These are phyloP conservation scores for Ceriagrion tenellum DNA, from an alignment of 2,888 invertebrate species.

Conservation along the genomic window DNA sequence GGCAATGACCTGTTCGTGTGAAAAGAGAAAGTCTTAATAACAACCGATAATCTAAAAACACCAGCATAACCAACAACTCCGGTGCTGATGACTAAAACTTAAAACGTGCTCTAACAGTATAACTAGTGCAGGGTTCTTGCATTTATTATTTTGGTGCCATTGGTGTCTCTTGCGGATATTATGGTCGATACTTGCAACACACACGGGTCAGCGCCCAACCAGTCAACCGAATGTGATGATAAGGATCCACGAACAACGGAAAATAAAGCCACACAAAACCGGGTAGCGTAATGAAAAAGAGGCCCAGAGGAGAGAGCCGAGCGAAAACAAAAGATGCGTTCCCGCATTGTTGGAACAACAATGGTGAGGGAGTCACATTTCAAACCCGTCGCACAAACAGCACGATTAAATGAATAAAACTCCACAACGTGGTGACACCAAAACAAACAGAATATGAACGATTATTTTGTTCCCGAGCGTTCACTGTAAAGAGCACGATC, in stretches of 20 bases:
- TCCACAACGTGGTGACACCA: not conserved
- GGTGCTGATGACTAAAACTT: not conserved
- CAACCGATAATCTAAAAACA: not conserved
- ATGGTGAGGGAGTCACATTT: constrained; percentile 57
- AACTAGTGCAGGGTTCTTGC: not conserved
- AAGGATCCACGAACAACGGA: constrained; percentile 23
- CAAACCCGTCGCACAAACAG: constrained; percentile 47
- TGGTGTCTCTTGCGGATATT: constrained; percentile 12
- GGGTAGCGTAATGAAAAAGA: constrained; percentile 33
- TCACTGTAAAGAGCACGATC: constrained; percentile 16
- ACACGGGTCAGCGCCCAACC: constrained; percentile 15
- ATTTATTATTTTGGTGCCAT: not conserved
- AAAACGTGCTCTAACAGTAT: not conserved
- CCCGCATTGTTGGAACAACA: constrained; percentile 43
- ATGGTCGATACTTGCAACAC: constrained; percentile 44
- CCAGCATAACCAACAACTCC: not conserved
- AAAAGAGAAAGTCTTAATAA: no score
- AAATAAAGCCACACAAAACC: constrained; percentile 36
- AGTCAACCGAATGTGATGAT: constrained; percentile 37
- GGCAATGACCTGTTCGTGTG: no score
- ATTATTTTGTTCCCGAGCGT: constrained; percentile 23
- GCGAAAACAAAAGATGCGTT: constrained; percentile 39
- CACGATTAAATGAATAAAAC: constrained; percentile 53
- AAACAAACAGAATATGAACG: constrained; percentile 5
- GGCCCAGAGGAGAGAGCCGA: constrained; percentile 15